These are phyloP conservation scores for Orchesellides sinensis DNA, from an alignment of 2,888 invertebrate genomes.

Conservation along the genomic window DNA sequence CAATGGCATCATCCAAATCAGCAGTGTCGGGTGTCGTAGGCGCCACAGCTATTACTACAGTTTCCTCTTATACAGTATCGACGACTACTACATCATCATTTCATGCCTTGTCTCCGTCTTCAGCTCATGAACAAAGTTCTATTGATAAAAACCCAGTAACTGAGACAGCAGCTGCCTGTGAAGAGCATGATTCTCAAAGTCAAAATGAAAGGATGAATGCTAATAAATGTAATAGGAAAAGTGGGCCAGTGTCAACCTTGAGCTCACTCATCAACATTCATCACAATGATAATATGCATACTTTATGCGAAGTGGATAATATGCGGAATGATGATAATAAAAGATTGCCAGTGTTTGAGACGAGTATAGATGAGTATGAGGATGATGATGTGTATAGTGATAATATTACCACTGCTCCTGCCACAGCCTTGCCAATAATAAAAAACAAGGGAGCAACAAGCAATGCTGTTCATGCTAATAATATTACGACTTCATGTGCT, in stretches of 20 bases:
- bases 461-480: slow-evolving; percentile 29
- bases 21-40: slow-evolving; percentile 59
- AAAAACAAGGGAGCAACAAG: slow-evolving; percentile 47
- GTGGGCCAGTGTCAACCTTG: slow-evolving; percentile 74
- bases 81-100: slow-evolving; percentile 14
- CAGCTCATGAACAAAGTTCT: slow-evolving; percentile 31
- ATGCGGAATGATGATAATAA: slow-evolving; percentile 54
- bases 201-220: slow-evolving; percentile 52
- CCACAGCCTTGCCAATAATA: slow-evolving; percentile 38
- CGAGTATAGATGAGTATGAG: slow-evolving; percentile 63
- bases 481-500: slow-evolving; percentile 41
- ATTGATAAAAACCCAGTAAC: neutral
- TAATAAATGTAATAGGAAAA: slow-evolving; percentile 66
- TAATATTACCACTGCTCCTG: slow-evolving; percentile 28
- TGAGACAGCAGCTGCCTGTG: slow-evolving; percentile 30
- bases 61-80: neutral
- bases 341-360: slow-evolving; percentile 63
- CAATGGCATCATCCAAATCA: slow-evolving; percentile 18
- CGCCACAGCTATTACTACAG: slow-evolving; percentile 31
- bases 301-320: slow-evolving; percentile 6
- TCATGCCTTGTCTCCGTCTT: slow-evolving; percentile 21
- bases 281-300: slow-evolving; percentile 60
- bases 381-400: slow-evolving; percentile 36
- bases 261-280: slow-evolving; percentile 61
- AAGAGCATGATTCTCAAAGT: slow-evolving; percentile 59